Evolutionary conservation across 2,797 vertebrate species (phyloP).

Genomic region (Sebastes oblongus): DNA sequence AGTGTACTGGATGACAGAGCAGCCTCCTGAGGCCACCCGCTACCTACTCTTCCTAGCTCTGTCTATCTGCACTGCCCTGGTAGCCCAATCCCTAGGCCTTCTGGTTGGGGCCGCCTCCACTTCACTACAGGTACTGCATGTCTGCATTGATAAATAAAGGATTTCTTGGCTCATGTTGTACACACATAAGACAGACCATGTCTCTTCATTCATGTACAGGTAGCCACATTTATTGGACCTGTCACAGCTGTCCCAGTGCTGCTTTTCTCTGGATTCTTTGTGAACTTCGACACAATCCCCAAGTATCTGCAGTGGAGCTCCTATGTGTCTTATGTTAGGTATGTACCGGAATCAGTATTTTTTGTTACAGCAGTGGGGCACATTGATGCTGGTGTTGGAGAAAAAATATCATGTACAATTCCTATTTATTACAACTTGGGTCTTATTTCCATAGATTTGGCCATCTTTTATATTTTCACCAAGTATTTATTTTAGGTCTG

Average conservation of each 20-base stretch:
- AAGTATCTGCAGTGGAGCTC: slow-evolving; percentile 98
- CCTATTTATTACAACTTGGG: background rate
- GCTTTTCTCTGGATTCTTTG: slow-evolving; percentile 97
- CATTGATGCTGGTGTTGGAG: background rate
- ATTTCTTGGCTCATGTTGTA: background rate
- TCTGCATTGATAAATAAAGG: background rate
- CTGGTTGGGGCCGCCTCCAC: slow-evolving; percentile 96
- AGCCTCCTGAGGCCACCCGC: slow-evolving; percentile 91
- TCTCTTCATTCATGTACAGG: slow-evolving; percentile 72
- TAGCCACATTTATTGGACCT: slow-evolving; percentile 94
- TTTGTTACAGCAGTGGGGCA: background rate
- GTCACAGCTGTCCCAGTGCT: slow-evolving; percentile 95
- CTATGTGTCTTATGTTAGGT: slow-evolving; percentile 97
- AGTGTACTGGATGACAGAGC: slow-evolving; percentile 98
- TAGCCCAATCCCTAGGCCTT: slow-evolving; percentile 95
- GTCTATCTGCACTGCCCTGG: slow-evolving; percentile 90
- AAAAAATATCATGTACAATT: background rate
- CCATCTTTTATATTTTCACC: background rate
- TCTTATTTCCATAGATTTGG: background rate
- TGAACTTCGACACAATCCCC: slow-evolving; percentile 98
- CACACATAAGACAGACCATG: background rate
- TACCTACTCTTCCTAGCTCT: slow-evolving; percentile 95
- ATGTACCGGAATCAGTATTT: slow-evolving; percentile 22
- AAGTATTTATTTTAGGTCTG: background rate
- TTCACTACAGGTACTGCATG: slow-evolving; percentile 87